Conservation (phyloP, 2,797 vertebrate species). For the Poeciliopsis turneri region DNA sequence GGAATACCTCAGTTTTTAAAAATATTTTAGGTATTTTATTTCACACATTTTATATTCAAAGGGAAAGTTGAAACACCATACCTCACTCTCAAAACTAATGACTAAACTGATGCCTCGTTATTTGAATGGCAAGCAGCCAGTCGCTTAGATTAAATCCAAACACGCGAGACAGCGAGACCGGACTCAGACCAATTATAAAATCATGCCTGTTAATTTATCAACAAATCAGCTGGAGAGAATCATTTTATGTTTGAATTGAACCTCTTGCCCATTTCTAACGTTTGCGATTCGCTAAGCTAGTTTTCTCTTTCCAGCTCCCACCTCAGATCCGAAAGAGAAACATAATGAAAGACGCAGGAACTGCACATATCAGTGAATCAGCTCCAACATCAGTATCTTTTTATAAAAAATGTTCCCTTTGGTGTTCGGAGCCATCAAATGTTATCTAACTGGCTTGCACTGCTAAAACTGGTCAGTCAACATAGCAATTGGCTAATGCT, state of each 20-base stretch:
- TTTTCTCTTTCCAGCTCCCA: background rate
- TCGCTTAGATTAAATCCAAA: constrained; percentile 10
- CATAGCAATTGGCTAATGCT: background rate
- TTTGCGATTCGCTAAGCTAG: background rate
- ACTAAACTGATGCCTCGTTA: background rate
- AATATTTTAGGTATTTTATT: background rate
- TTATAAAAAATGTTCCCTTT: background rate
- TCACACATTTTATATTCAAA: background rate
- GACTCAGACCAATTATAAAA: background rate
- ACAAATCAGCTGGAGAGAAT: background rate
- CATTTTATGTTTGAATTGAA: background rate
- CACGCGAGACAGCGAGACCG: too few relatives aligned
- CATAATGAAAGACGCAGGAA: background rate
- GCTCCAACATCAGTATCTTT: background rate
- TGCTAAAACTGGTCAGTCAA: background rate
- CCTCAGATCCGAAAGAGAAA: background rate
- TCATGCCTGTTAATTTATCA: background rate
- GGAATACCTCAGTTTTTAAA: background rate
- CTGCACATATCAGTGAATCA: too few relatives aligned
- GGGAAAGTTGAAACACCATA: background rate
- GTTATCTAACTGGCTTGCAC: background rate
- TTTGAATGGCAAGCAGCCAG: background rate
- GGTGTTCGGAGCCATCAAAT: background rate
- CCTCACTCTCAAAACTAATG: background rate
- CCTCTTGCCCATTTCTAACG: background rate